phyloP scores from a whole-genome alignment of 2,797 vertebrate species.

The Rhabdophis nuchalis region DNA sequence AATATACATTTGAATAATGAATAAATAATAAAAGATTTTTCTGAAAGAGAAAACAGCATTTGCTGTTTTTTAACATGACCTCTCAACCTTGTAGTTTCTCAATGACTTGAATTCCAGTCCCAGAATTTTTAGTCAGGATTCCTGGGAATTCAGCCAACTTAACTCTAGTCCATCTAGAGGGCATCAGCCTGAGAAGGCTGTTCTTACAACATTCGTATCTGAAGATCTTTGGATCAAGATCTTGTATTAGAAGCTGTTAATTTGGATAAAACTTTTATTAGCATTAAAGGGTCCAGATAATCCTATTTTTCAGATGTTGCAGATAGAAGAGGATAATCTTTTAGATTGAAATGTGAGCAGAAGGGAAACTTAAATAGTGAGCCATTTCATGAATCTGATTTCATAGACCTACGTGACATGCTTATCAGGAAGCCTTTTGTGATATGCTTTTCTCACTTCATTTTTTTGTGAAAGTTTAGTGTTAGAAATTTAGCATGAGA shows the following conservation, averaged over 20 bases:
- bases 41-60: not conserved
- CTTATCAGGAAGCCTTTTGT: constrained; percentile 34
- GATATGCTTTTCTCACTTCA: not conserved
- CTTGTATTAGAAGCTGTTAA: not conserved
- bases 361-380: not conserved
- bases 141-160: not conserved
- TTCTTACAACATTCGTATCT: not conserved
- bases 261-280: not conserved
- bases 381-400: not conserved
- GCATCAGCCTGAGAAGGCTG: not conserved
- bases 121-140: not conserved
- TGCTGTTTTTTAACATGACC: not conserved
- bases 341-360: not conserved
- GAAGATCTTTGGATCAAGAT: not conserved
- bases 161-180: not conserved
- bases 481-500: constrained; percentile 47
- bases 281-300: not conserved
- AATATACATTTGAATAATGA: not conserved
- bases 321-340: not conserved
- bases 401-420: not conserved
- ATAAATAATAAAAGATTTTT: not conserved
- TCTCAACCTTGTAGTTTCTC: not conserved
- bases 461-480: not conserved
- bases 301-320: not conserved
- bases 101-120: not conserved